Evolutionary conservation across 1,140 invertebrate genomes (phyloP).

Genomic region (Macrotrachela quadricornifera): DNA sequence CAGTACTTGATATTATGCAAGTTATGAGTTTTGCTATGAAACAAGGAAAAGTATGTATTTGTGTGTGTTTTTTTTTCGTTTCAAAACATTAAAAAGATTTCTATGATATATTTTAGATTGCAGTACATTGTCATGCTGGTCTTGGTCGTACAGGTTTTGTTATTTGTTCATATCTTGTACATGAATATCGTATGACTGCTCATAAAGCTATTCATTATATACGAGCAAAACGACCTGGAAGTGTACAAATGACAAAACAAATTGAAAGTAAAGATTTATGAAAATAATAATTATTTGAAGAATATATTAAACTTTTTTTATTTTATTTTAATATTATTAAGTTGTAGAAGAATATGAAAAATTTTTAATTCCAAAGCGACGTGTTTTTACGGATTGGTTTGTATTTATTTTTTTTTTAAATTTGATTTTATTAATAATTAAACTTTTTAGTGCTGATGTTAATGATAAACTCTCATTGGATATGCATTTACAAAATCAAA

Average conservation of each 20-base stretch:
- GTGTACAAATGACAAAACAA: slow-evolving; percentile 43
- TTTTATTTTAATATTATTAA: slow-evolving; percentile 28
- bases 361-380: slow-evolving; percentile 1
- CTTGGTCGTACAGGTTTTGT: slow-evolving; percentile 61
- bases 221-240: slow-evolving; percentile 40
- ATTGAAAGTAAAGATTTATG: slow-evolving; percentile 5
- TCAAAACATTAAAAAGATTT: neutral
- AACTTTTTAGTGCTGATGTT: too few relatives aligned
- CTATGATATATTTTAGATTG: slow-evolving; percentile 19
- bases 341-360: slow-evolving; percentile 24
- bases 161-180: slow-evolving; percentile 63
- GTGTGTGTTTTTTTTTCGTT: neutral
- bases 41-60: slow-evolving; percentile 52
- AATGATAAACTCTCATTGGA: too few relatives aligned
- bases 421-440: too few relatives aligned
- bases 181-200: slow-evolving; percentile 47
- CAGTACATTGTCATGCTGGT: slow-evolving; percentile 70
- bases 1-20: slow-evolving; percentile 62
- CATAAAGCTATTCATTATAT: slow-evolving; percentile 60
- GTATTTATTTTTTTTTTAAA: too few relatives aligned
- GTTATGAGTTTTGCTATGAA: slow-evolving; percentile 58
- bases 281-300: too few relatives aligned
- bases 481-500: too few relatives aligned
- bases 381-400: neutral
- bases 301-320: slow-evolving; percentile 10